Evolutionary conservation across 2,888 invertebrate genomes (phyloP).

Genomic region (Drosophila parthenogenetica): DNA sequence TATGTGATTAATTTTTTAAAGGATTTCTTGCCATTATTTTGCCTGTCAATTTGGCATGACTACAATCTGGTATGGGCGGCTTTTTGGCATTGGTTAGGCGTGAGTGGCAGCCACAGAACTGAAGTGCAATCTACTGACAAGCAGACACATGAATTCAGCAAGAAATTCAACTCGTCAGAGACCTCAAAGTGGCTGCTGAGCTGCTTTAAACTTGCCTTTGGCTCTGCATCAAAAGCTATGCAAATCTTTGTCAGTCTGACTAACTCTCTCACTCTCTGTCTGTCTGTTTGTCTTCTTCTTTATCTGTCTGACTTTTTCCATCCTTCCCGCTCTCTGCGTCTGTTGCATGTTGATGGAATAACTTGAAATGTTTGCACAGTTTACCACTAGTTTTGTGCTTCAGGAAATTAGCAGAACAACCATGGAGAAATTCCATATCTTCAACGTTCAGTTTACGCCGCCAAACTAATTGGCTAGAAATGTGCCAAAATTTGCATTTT

Average conservation of each 20-base stretch:
- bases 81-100: conserved; percentile 23
- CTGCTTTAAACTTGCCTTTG: conserved; percentile 45
- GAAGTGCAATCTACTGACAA: conserved; percentile 13
- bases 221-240: conserved; percentile 63
- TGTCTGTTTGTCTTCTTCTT: neutral
- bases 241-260: conserved; percentile 44
- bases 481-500: conserved; percentile 41
- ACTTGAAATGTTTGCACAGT: conserved; percentile 55
- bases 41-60: conserved; percentile 26
- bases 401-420: conserved; percentile 68
- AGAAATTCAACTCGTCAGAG: conserved; percentile 33
- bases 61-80: conserved; percentile 5
- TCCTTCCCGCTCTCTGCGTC: conserved; percentile 2
- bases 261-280: neutral
- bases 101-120: conserved; percentile 21
- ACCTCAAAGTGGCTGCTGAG: conserved; percentile 53
- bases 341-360: conserved; percentile 55
- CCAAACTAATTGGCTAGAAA: conserved; percentile 38
- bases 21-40: conserved; percentile 41
- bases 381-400: conserved; percentile 55
- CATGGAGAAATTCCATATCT: neutral
- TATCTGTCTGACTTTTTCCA: conserved; percentile 7
- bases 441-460: neutral
- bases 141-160: conserved; percentile 27
- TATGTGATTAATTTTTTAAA: conserved; percentile 44